Percentiles rank a stretch among this genome's conserved stretches.
These are phyloP conservation scores for Phanerotoma sp. DNA, from an alignment of 2,888 invertebrate species.

Conservation along the genomic window DNA sequence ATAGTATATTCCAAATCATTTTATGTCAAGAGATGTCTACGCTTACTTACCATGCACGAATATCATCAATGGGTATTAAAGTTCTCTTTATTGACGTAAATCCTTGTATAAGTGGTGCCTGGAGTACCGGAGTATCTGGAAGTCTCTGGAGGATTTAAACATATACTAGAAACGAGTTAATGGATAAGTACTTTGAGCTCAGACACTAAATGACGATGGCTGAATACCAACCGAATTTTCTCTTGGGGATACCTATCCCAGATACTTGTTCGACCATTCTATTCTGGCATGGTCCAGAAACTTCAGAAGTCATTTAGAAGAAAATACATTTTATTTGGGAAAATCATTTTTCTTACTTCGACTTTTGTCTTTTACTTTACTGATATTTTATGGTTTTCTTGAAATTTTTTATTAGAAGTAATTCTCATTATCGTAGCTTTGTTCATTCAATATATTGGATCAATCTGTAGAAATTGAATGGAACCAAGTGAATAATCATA, in stretches of 20 bases:
- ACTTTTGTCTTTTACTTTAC: too few relatives aligned
- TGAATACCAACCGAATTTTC: neutral
- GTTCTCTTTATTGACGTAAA: constrained; percentile 7
- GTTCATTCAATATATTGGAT: too few relatives aligned
- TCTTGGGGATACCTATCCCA: neutral
- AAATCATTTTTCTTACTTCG: too few relatives aligned
- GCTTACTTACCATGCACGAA: neutral
- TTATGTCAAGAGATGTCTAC: neutral
- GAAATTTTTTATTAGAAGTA: too few relatives aligned
- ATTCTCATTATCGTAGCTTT: too few relatives aligned
- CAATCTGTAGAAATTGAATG: too few relatives aligned
- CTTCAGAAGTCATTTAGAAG: neutral
- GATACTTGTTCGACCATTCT: neutral
- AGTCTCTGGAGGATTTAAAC: constrained; percentile 13
- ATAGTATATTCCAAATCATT: too few relatives aligned
- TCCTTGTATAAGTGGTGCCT: constrained; percentile 10
- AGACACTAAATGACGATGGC: constrained; percentile 10
- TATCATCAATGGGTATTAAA: constrained; percentile 3
- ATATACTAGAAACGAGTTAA: constrained; percentile 18
- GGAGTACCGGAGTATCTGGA: constrained; percentile 5
- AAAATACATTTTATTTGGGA: too few relatives aligned
- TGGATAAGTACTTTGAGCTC: constrained; percentile 25
- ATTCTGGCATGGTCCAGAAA: neutral
- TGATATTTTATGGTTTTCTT: too few relatives aligned
- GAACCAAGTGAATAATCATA: too few relatives aligned